phyloP scores from a whole-genome alignment of 2,113 vertebrate genomes.

The Hippoglossus stenolepis region DNA sequence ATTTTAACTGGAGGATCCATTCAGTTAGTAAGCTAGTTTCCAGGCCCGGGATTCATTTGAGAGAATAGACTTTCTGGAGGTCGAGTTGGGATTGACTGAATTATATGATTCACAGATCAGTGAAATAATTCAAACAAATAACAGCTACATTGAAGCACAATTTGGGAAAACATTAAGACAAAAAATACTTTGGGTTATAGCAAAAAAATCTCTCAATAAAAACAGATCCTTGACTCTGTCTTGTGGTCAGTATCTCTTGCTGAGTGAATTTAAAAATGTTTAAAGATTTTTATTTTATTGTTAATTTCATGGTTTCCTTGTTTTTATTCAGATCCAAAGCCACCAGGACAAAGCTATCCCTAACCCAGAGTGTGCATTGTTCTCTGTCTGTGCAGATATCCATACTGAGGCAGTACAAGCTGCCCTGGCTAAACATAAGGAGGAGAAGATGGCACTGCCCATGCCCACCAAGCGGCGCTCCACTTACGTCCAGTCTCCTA shows the following conservation, averaged over 20 bases:
- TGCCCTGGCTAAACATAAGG: conserved; percentile 96
- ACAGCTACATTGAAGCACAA: neutral
- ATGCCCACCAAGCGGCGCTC: conserved; percentile 98
- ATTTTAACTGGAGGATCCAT: neutral
- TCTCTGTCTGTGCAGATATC: conserved; percentile 81
- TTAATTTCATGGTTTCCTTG: conserved; percentile 7
- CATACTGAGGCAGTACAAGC: conserved; percentile 96
- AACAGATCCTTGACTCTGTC: neutral
- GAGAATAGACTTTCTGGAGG: neutral
- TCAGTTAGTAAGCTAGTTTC: neutral
- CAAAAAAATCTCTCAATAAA: neutral
- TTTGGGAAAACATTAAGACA: neutral
- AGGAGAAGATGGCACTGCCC: conserved; percentile 97
- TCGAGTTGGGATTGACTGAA: neutral
- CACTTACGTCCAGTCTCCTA: conserved; percentile 93
- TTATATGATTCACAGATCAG: neutral
- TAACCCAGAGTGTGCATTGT: conserved; percentile 1
- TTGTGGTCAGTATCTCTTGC: neutral
- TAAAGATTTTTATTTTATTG: neutral
- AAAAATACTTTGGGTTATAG: neutral
- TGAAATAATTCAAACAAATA: neutral
- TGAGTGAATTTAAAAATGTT: neutral
- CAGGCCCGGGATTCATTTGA: neutral
- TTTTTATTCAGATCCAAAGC: neutral
- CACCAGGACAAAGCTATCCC: neutral